Evolutionary conservation across 2,888 invertebrate genomes (phyloP), one percentile per base, ranked within the genome.

Genomic region (Lobophora halterata): DNA sequence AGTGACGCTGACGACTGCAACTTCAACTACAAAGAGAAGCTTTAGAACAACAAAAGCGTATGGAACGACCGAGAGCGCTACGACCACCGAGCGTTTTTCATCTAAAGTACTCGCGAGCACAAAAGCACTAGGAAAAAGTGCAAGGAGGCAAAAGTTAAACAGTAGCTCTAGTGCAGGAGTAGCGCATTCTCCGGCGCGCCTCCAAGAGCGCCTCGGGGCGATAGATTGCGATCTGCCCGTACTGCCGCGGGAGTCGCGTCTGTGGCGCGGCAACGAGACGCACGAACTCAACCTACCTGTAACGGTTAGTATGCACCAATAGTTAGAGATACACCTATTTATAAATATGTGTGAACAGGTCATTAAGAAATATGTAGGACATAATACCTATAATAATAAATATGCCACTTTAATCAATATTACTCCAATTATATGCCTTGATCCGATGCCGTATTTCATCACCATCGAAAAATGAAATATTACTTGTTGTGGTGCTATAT

Each of bases 231-330:
- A 92, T 71, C 83, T 92, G 56, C 90, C 91, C 51, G 88, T 89
- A 58, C 76, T 92, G 61, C 91, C 92, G 29, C 85, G 88, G 47
- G 91, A 91, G 61, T 91, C 91, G 26, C 89, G 90, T 47, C 79
- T 92, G 51, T 92, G 92, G 92, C 89, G 92, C 26, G 91, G 91
- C 59, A 92, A 92, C 65, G 92, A 92, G 69, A 93, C 92, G 7
- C 92, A 92, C 62, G 92, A 93, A 67, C 81, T 92, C 54, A 88
- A 90, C 58, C 78, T 93, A 35, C 92, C 92, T 11, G 87, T 90
- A 66, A 90, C 88, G 87, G 92, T 92, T 80, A 91, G 90, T 47
- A 49, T 43, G 19, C n/a, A 26, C 7, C 9, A 21, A 17, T n/a
- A 3, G 2, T 3, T 17, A 17, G 5, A 6, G n/a, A n/a, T n/a